A percentile compares a stretch with the other conserved stretches of the same genome.
These are phyloP conservation scores for Ptilorrhoa leucosticta DNA, from an alignment of 2,113 vertebrate species.

Conservation along the genomic window DNA sequence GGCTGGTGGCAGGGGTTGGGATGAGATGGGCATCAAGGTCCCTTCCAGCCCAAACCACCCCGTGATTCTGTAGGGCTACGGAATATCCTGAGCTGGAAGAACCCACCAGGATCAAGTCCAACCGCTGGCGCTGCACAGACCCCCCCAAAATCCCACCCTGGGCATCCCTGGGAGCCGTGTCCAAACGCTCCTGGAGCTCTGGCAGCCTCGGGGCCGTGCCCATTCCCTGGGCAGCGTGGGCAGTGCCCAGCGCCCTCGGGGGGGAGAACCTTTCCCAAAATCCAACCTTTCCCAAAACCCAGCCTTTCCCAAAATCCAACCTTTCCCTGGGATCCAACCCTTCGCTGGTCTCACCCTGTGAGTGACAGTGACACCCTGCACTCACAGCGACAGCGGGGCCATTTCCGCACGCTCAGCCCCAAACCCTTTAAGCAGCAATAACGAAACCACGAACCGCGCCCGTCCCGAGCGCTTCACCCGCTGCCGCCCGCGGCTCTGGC, in stretches of 20 bases:
- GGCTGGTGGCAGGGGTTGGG: not conserved
- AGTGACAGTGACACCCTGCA: not conserved
- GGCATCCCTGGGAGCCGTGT: rapidly evolving
- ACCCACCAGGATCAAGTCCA: not conserved
- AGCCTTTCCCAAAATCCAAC: too few relatives aligned
- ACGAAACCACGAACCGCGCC: rapidly evolving
- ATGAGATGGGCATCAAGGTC: too few relatives aligned
- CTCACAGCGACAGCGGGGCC: rapidly evolving
- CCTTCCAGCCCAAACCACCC: not conserved
- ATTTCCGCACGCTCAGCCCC: rapidly evolving
- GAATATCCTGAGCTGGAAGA: not conserved
- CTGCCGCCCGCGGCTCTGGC: not conserved
- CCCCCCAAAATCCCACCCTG: not conserved
- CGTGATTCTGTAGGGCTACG: rapidly evolving
- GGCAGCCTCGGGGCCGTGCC: not conserved
- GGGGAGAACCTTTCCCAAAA: not conserved
- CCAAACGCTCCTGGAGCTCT: not conserved
- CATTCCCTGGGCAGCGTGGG: not conserved
- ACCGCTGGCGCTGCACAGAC: not conserved
- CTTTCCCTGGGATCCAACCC: too few relatives aligned
- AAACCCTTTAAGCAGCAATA: rapidly evolving
- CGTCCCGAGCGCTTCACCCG: rapidly evolving
- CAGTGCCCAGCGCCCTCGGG: not conserved
- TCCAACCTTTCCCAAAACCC: not conserved
- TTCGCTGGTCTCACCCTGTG: not conserved